Percentiles rank a stretch among this genome's conserved stretches.
Evolutionary conservation across 2,797 vertebrate genomes (phyloP).

Genomic region (Megalops cyprinoides): DNA sequence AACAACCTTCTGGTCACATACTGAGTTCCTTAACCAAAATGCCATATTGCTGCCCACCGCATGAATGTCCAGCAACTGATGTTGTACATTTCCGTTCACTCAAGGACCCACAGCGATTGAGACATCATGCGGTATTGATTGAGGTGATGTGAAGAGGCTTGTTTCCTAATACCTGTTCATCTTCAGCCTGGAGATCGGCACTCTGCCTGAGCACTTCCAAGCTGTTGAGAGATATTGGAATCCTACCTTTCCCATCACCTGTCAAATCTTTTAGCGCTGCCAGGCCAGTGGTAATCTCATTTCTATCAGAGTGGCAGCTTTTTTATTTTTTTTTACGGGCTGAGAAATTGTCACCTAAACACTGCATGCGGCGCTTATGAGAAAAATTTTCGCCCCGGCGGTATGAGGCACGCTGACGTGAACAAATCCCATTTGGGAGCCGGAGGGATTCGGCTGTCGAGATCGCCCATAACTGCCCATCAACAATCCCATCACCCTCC

Average conservation of each 20-base stretch:
- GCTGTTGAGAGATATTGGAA: not conserved
- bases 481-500: constrained; percentile 9
- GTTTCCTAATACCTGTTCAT: not conserved
- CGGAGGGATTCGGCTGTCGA: not conserved
- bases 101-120: not conserved
- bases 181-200: not conserved
- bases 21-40: not conserved
- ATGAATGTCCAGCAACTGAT: not conserved
- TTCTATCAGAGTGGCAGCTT: constrained; percentile 9
- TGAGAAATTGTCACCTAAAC: not conserved
- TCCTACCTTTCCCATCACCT: not conserved
- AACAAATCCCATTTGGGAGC: constrained; percentile 3
- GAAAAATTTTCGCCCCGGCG: not conserved
- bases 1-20: not conserved
- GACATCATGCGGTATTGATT: not conserved
- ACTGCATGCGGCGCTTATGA: not conserved
- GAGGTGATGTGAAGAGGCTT: not conserved
- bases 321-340: not conserved
- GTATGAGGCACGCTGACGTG: not conserved
- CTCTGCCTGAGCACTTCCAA: not conserved
- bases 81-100: not conserved
- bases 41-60: not conserved
- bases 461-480: not conserved
- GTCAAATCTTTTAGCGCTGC: not conserved
- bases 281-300: not conserved